Base-by-base conservation (phyloP, 1,140 invertebrate genomes). In the Brachionus rotundiformis region DNA sequence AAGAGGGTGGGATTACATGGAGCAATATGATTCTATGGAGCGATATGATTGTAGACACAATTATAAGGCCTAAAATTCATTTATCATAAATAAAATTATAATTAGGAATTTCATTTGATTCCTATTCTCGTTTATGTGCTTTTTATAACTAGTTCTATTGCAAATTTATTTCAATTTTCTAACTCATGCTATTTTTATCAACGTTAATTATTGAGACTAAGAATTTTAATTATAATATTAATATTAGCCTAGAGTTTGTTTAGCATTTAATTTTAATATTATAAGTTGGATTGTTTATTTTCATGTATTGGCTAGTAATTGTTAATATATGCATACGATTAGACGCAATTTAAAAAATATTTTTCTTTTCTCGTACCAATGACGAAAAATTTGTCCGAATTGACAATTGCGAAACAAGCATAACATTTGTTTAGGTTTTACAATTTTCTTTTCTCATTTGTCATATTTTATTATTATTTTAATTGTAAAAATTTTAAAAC, bases 171-270 rank as follows among this genome's bases (percentile, higher is more conserved):
- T 68, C 29, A 68, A 68, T 31, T 41, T 36, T 68, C 27, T 36
- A 41, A 23, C 63, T 36, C 63, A 68, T 68, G 63, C 63, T 68
- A 68, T 68, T 68, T 68, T 68, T 68, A 68, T 68, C 63, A 68
- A 68, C 63, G 63, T 36, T 36, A 68, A 68, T 33, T 36, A 68
- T 36, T 54, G 47, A 19, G 16, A 68, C 63, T 6, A 33, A 68
- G 27, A 68, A 33, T n/a, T n/a, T 33, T 23, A 3, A 68, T 68
- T 68, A 68, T 68, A 68, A 68, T 68, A 68, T 68, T 68, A 68
- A 33, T 68, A 68, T 68, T 68, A 68, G 33, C 29, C 63, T 41
- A 36, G n/a, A 13, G 47, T 19, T 54, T 54, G 47, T 25, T 54
- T 19, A 54, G 47, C 47, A 54, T 54, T 54, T 54, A 54, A 54